Base-by-base conservation (phyloP, 2,888 invertebrate genomes). In the Sabatieria punctata region DNA sequence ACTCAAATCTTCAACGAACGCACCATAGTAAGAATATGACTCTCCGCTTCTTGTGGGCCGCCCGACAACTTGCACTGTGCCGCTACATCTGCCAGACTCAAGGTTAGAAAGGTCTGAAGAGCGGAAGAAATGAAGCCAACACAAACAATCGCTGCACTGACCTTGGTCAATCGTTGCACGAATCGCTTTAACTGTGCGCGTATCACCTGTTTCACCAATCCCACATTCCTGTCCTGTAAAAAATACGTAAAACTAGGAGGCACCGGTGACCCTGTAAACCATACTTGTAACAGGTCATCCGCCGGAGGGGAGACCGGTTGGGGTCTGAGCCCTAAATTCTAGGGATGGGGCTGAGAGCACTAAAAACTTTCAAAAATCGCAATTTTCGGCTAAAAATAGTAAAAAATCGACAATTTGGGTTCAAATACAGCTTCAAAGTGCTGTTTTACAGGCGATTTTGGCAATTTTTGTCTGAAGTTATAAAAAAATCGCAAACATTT, bases 11-110 rank as follows among this genome's bases (percentile, higher is more conserved):
- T n/a, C n/a, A 47, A 37, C 15, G 8, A 11, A 53, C 71, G 66
- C 70, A 86, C 89, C 93, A 95, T 93, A 65, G 85, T 81, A 46
- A 93, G 74, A 61, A 95, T 83, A 66, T 89, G 85, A 65, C 78
- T 78, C 68, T 95, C 93, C 8, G 93, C 93, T 64, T 88, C 85
- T 64, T 88, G 85, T 1, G 86, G 82, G 37, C 81, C 79, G 46
- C 64, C 63, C 23, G 80, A 70, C 48, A 93, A 72, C 60, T 85
- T 83, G 37, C 88, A 89, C 60, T 91, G 74, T 59, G 82, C 80
- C 0, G 86, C 85, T 49, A 89, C 85, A 71, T 89, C 88, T 44
- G 78, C 75, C 55, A 89, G 70, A 36, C 86, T 86, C 44, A 89
- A 71, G 0, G 88, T 89, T 56, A 88, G 71, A 68, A 89, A 89